Base-by-base conservation (phyloP, 2,888 invertebrate genomes). In the Diogma glabrata region DNA sequence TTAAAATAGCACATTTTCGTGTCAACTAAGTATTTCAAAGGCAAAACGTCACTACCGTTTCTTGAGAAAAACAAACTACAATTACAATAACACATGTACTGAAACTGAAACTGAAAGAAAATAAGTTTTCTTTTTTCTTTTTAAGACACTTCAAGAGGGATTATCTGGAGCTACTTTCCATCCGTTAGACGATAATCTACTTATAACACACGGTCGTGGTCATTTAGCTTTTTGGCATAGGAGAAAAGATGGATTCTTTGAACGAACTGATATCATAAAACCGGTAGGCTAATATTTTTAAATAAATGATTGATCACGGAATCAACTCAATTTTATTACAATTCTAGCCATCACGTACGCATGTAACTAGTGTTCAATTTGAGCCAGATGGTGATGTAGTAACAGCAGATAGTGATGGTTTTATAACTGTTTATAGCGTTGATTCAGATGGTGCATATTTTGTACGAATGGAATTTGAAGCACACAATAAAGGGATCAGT, bases 151-250 rank as follows among this genome's bases (percentile, higher is more conserved):
- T 28, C 88, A 88, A 74, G 91, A 92, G 66, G 87, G 89, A 60
- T 71, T 94, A 40, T 86, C 86, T 0, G 90, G 91, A 0, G 90
- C 90, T 0, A 84, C 85, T 1, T 94, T 94, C 68, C 93, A 93
- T 67, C 92, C 93, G 0, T 73, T 88, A 24, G 93, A 93, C 63
- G 91, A 93, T 64, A 91, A 90, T 67, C 75, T 92, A 20, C 78
- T 93, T 54, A 88, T 94, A 57, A 93, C 92, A 0, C 90, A 89
- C 63, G 94, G 94, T 2, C 86, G 87, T 58, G 90, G 90, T 1
- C 92, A 93, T 65, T 70, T 94, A 56, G 88, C 91, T 0, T 92
- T 93, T 68, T 94, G 93, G 93, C 91, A 89, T 61, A 76, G 91
- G 52, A 75, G 89, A 55, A 90, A 90, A 72, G 91, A 91, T 64